phyloP scores from a whole-genome alignment of 2,113 vertebrate species.

The Ptychochromis oligacanthus region DNA sequence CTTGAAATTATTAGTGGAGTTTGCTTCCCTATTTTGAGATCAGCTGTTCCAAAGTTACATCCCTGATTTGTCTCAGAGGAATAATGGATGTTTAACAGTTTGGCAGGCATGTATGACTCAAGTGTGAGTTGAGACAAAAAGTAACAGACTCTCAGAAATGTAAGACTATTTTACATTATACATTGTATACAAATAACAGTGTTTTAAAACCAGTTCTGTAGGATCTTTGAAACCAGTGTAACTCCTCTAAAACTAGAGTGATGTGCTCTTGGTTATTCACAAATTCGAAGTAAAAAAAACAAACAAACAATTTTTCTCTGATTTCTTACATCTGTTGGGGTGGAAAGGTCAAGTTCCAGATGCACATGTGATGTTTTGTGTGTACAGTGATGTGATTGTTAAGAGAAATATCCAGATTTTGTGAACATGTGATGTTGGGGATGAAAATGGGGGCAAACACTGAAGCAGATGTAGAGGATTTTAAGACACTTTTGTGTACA shows the following conservation, averaged over 20 bases:
- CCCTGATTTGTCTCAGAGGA: neutral
- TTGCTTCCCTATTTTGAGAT: neutral
- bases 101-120: accelerated
- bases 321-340: neutral
- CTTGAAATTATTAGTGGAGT: neutral
- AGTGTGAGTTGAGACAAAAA: neutral
- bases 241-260: neutral
- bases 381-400: neutral
- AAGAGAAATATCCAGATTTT: neutral
- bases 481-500: too few relatives aligned
- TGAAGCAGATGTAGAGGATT: neutral
- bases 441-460: neutral
- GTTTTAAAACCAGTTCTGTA: neutral
- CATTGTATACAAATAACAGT: too few relatives aligned
- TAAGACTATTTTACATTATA: too few relatives aligned
- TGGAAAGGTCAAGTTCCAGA: neutral
- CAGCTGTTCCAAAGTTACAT: neutral
- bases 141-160: too few relatives aligned
- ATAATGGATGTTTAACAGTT: neutral
- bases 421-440: neutral
- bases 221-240: neutral
- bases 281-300: neutral
- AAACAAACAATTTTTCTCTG: neutral
- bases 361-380: neutral
- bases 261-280: neutral